Base-by-base conservation (phyloP, 2,888 invertebrate species). In the Euzetes globulus region DNA sequence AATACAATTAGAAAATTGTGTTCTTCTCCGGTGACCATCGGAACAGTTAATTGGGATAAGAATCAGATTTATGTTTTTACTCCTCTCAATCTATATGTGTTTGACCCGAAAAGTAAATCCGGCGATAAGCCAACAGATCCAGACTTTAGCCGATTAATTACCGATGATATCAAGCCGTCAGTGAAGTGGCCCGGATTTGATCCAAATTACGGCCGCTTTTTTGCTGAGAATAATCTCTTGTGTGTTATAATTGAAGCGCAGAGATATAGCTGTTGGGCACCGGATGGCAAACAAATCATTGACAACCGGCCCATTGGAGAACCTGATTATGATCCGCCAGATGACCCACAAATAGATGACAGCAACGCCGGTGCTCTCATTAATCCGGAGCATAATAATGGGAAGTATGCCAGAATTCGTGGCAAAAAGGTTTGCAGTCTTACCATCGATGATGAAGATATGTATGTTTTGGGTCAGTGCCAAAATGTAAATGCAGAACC, bases 201-300 rank as follows among this genome's bases (percentile, higher is more conserved):
- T 47, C 70, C 70, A 11, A 70, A 41, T 41, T 41, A 70, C 15
- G 70, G 70, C 41, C 41, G 47, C 1, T 70, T 70, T 41, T 70
- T 70, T 27, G 45, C 70, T 15, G 45, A n/a, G 1, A 70, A 47
- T 45, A 70, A 70, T 17, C 22, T 19, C 13, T 70, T 70, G 47
- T 70, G 47, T 45, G 47, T 45, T 17, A 45, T 70, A 4, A 25
- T 47, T 27, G 70, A 70, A 1, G 45, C 7, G 4, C 1, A 37
- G 6, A 41, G 27, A 22, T 70, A 27, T 7, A 70, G 25, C 17
- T 70, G 70, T 70, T 70, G 70, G 70, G 1, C 45, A 25, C 47
- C 47, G 22, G 47, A 70, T 37, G 70, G 70, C 15, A 3, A 25
- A 19, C 45, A 70, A 47, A 2, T 47, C 27, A 11, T 70, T 0